Conservation (phyloP, 2,113 vertebrate species). For the Rafetus swinhoei region DNA sequence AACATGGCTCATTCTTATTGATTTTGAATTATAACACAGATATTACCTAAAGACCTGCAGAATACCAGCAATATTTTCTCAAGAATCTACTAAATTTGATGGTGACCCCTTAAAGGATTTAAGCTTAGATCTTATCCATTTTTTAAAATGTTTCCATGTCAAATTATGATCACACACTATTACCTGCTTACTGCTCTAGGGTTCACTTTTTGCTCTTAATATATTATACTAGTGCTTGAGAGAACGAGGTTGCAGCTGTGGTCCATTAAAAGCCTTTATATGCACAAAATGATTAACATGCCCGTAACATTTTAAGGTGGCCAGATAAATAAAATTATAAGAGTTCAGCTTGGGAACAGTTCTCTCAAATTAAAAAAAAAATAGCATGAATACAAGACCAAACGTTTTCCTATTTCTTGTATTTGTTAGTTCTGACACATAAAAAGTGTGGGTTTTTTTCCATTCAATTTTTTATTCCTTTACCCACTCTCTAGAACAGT, state of each 20-base stretch:
- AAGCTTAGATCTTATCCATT: background rate
- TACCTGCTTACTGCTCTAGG: background rate
- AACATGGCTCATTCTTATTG: slow-evolving; percentile 68
- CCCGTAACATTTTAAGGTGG: background rate
- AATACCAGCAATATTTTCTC: slow-evolving; percentile 56
- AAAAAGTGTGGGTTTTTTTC: background rate
- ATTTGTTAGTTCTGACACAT: background rate
- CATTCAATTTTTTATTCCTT: slow-evolving; percentile 38
- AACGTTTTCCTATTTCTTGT: slow-evolving; percentile 15
- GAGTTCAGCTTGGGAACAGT: slow-evolving; percentile 7
- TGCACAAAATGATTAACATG: background rate
- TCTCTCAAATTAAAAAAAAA: slow-evolving; percentile 26
- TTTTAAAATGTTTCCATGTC: background rate
- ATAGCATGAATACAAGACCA: background rate
- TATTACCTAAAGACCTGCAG: slow-evolving; percentile 47
- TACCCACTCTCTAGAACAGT: background rate
- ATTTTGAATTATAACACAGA: slow-evolving; percentile 58
- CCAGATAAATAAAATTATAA: background rate
- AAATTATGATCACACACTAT: background rate
- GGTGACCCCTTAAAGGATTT: slow-evolving; percentile 19
- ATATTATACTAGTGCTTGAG: background rate
- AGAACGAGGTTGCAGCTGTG: background rate
- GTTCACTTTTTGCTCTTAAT: background rate
- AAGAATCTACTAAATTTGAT: slow-evolving; percentile 49
- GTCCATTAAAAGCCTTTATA: background rate